These are phyloP conservation scores for Amphiprion ocellaris DNA, from an alignment of 2,113 vertebrate species.

Conservation along the genomic window DNA sequence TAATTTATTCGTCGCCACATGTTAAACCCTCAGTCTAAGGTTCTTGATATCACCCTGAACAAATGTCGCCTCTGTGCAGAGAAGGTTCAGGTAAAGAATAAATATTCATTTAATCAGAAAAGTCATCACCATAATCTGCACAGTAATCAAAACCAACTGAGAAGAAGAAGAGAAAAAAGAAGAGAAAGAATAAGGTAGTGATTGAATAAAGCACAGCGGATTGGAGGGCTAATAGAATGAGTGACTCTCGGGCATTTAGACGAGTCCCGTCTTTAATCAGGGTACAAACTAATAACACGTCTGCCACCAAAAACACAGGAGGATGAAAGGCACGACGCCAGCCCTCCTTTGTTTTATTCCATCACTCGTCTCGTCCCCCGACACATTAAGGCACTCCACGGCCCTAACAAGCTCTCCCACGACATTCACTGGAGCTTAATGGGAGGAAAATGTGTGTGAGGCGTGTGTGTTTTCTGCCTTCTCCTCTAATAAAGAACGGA, in stretches of 20 bases:
- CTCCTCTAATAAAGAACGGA: conserved; percentile 15
- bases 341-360: conserved; percentile 57
- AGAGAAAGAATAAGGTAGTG: background rate
- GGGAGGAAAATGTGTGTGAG: conserved; percentile 45
- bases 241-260: conserved; percentile 50
- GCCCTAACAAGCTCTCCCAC: conserved; percentile 66
- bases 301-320: conserved; percentile 55
- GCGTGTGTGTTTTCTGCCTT: background rate
- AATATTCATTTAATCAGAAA: conserved; percentile 50
- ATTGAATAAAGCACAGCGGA: conserved; percentile 22
- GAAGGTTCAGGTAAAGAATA: conserved; percentile 12
- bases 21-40: background rate
- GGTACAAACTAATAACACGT: conserved; percentile 65
- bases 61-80: background rate
- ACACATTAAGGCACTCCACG: conserved; percentile 63
- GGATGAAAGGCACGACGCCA: conserved; percentile 56
- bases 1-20: background rate
- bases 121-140: conserved; percentile 23
- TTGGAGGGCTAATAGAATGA: conserved; percentile 54
- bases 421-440: conserved; percentile 56
- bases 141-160: conserved; percentile 37
- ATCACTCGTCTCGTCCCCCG: conserved; percentile 64
- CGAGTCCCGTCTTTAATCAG: conserved; percentile 62
- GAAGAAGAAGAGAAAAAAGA: background rate
- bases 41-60: background rate